Evolutionary conservation across 2,113 vertebrate genomes (phyloP), one percentile per base, ranked within the genome.

Genomic region (Protomyctophum bolini): DNA sequence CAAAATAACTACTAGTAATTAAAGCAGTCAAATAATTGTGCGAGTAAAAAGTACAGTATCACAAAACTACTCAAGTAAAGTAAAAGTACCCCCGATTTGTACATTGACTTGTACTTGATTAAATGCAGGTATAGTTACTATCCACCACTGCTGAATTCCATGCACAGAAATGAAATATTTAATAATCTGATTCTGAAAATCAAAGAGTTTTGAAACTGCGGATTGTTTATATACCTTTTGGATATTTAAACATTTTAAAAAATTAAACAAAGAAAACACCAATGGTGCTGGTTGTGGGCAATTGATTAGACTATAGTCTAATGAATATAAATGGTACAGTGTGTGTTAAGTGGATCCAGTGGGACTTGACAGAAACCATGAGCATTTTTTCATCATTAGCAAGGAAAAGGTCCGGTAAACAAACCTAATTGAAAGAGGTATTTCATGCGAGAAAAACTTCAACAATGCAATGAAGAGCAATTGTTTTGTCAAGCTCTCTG

Each of bases 321-420:
- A 82, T 82, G 74, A 83, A 70, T 83, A 86, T 74, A 89, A 86
- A 86, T 87, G 80, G 69, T 72, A 63, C 63, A 82, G 80, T 80
- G 66, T 71, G 52, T 67, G 66, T 47, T 73, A 76, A 82, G 77
- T 78, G 52, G 72, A 87, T 68, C 75, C 28, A 41, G 64, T 70
- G 80, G 77, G 82, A 76, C 63, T 28, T 47, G 2, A 28, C 72
- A 62, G 46, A 70, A 45, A 50, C 29, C 56, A 47, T n/a, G 46
- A 67, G 65, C 55, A 61, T 46, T 77, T 56, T 45, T 66, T 78
- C 68, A 52, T 78, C 46, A 70, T 77, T 66, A 65, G 47, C 65
- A 61, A 14, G 15, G 58, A 83, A 54, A 49, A 65, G 50, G 14
- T 46, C 45, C 29, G 55, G 59, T 51, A 56, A 61, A 66, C 56